phyloP scores from a whole-genome alignment of 2,113 vertebrate genomes.

The Saguinus imperator region DNA sequence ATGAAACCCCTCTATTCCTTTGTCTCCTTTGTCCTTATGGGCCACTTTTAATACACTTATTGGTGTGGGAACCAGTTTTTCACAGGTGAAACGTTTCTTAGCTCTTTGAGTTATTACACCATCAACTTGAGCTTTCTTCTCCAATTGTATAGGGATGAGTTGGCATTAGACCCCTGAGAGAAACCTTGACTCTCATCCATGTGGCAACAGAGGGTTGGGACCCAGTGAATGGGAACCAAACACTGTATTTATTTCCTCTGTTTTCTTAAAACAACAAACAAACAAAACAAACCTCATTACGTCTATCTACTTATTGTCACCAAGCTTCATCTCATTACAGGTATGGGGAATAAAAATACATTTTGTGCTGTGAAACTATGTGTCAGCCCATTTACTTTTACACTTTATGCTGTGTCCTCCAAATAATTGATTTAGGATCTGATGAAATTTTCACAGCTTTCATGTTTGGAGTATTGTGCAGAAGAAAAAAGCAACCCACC shows the following conservation, averaged over 20 bases:
- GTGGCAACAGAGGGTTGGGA: not conserved
- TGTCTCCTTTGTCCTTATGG: not conserved
- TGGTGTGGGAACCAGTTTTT: not conserved
- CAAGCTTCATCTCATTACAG: not conserved
- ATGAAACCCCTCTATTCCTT: not conserved
- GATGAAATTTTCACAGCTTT: not conserved
- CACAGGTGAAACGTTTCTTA: not conserved
- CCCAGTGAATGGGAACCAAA: rapidly evolving
- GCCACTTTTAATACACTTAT: not conserved
- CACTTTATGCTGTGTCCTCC: not conserved
- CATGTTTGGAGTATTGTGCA: not conserved
- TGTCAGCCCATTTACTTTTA: not conserved
- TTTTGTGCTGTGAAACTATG: not conserved
- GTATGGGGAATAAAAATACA: not conserved
- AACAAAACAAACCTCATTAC: not conserved
- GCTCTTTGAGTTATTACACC: not conserved
- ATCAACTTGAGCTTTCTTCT: not conserved
- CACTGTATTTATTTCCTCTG: not conserved
- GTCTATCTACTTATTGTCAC: not conserved
- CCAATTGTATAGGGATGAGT: not conserved
- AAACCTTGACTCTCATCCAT: not conserved
- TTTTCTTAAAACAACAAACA: not conserved
- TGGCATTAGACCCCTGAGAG: not conserved
- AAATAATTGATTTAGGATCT: not conserved
- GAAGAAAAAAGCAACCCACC: not conserved